A percentile compares a stretch with the other conserved stretches of the same genome.
phyloP scores from a whole-genome alignment of 2,888 invertebrate species.

The Keiferia lycopersicella region DNA sequence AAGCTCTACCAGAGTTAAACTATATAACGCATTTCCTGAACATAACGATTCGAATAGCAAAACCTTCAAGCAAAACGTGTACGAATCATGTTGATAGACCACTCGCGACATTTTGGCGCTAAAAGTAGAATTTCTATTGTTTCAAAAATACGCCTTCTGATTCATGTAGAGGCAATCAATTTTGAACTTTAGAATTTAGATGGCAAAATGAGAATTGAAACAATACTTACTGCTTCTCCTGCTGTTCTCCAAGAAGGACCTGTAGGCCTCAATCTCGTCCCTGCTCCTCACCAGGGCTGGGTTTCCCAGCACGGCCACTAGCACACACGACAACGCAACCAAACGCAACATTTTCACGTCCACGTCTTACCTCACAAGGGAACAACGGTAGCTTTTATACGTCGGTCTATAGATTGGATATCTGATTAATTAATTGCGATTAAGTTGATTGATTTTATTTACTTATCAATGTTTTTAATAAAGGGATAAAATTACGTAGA shows the following conservation, averaged over 20 bases:
- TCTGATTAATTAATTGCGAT: neutral
- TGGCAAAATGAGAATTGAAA: no score
- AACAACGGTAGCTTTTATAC: neutral
- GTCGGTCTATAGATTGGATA: neutral
- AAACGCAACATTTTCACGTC: slow-evolving; percentile 42
- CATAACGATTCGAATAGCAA: no score
- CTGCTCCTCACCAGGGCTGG: slow-evolving; percentile 55
- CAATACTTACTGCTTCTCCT: slow-evolving; percentile 49
- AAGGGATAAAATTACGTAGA: neutral
- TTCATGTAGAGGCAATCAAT: no score
- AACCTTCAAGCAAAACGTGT: no score
- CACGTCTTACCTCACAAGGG: neutral
- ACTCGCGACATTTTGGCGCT: no score
- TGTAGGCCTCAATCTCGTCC: slow-evolving; percentile 62
- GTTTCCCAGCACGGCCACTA: slow-evolving; percentile 48
- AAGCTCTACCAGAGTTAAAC: no score
- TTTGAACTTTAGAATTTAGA: no score
- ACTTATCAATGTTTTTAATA: neutral
- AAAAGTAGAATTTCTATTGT: no score
- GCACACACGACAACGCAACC: slow-evolving; percentile 41
- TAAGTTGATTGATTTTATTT: neutral
- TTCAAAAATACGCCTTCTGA: no score
- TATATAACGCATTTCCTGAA: no score
- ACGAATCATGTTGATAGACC: no score
- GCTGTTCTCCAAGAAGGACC: slow-evolving; percentile 59